Conservation (phyloP, 2,113 vertebrate genomes). For the Muntiacus muntjak region DNA sequence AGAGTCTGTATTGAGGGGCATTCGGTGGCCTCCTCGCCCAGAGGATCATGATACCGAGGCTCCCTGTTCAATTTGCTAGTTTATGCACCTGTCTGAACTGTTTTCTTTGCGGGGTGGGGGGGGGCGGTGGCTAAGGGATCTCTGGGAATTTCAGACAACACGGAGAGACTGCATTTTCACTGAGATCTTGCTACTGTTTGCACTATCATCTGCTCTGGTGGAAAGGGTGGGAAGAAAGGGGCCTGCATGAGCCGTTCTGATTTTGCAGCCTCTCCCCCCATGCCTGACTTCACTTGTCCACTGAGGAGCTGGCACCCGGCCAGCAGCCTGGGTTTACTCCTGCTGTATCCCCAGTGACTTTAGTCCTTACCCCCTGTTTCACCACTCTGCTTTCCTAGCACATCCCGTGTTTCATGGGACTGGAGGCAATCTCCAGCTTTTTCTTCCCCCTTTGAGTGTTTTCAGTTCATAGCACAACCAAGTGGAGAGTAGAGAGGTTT, state of each 20-base stretch:
- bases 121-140: neutral
- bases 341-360: fast-evolving
- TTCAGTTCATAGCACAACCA: neutral
- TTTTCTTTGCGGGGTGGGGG: constrained; percentile 54
- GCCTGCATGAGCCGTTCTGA: neutral
- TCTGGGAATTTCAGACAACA: neutral
- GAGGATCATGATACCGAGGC: neutral
- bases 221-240: neutral
- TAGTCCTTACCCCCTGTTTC: neutral
- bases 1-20: constrained; percentile 36
- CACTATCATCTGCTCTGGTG: neutral
- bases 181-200: neutral
- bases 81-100: constrained; percentile 41
- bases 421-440: neutral
- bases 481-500: neutral
- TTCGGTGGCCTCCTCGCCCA: constrained; percentile 9
- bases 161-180: neutral
- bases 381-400: neutral
- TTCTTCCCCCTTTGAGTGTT: neutral
- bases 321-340: neutral
- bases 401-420: neutral
- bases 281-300: neutral
- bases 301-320: neutral
- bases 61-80: constrained; percentile 5
- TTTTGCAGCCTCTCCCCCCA: fast-evolving